These are phyloP conservation scores for Phylloscopus trochiloides DNA, from an alignment of 2,113 vertebrate species.

Conservation along the genomic window DNA sequence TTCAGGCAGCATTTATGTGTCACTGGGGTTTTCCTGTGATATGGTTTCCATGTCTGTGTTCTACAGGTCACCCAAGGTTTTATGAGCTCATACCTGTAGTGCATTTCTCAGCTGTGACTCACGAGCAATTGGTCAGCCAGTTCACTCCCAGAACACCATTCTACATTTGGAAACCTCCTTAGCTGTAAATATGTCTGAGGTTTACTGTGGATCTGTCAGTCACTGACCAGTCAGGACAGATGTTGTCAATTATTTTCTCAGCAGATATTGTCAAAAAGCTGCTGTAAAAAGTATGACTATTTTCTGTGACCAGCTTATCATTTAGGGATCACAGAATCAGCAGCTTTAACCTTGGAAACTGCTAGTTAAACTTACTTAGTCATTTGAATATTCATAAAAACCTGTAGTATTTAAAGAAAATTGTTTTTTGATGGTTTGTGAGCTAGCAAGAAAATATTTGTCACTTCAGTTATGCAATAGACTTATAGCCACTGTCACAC, in stretches of 20 bases:
- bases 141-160: conserved; percentile 1
- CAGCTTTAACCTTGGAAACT: not conserved
- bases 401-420: not conserved
- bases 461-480: not conserved
- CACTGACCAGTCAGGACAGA: not conserved
- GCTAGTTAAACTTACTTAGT: not conserved
- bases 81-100: conserved; percentile 47
- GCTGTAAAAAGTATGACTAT: not conserved
- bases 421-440: not conserved
- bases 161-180: conserved; percentile 11
- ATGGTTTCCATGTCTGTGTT: not conserved
- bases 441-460: not conserved
- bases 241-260: conserved; percentile 32
- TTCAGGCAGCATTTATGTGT: conserved; percentile 18
- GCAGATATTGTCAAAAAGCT: not conserved
- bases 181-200: conserved; percentile 5
- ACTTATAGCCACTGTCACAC: not conserved
- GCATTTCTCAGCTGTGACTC: conserved; percentile 46
- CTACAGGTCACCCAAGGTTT: not conserved
- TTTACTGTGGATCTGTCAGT: not conserved
- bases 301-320: not conserved
- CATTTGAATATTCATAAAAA: not conserved
- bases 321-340: not conserved
- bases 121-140: not conserved
- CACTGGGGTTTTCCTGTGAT: not conserved